Percentiles rank a stretch among this genome's conserved stretches.
These are phyloP conservation scores for Pachymerium ferrugineum DNA, from an alignment of 2,888 invertebrate genomes.

Conservation along the genomic window DNA sequence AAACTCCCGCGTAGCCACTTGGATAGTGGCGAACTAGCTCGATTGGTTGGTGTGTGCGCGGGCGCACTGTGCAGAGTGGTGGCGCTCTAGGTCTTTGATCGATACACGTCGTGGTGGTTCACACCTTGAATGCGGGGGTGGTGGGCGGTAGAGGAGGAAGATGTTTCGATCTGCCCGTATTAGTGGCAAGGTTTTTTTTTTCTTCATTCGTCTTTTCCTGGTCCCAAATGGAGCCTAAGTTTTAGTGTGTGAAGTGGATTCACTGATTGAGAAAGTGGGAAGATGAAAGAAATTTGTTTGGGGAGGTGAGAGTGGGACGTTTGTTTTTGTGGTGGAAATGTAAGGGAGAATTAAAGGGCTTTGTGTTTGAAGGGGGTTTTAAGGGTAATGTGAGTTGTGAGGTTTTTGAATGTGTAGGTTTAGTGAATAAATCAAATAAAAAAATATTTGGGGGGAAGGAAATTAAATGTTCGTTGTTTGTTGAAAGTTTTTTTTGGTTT, in stretches of 20 bases:
- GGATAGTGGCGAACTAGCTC: slow-evolving; percentile 8
- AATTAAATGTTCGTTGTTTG: too few relatives aligned
- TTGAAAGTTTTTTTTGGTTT: too few relatives aligned
- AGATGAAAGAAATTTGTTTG: too few relatives aligned
- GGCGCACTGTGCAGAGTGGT: not conserved
- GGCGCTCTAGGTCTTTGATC: not conserved
- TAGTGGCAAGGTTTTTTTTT: not conserved
- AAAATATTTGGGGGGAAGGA: too few relatives aligned
- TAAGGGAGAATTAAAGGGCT: too few relatives aligned
- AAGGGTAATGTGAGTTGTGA: too few relatives aligned
- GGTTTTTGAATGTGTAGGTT: too few relatives aligned
- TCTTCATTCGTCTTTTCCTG: not conserved
- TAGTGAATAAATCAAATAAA: too few relatives aligned
- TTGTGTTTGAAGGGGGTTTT: too few relatives aligned
- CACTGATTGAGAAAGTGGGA: not conserved
- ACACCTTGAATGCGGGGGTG: not conserved
- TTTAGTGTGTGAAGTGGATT: not conserved
- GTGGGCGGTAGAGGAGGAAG: not conserved
- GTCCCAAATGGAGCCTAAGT: not conserved
- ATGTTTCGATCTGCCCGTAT: not conserved
- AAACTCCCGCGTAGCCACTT: slow-evolving; percentile 13
- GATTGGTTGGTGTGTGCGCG: not conserved
- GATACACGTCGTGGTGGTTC: not conserved
- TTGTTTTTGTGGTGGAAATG: too few relatives aligned
- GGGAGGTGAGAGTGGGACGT: too few relatives aligned